These are phyloP conservation scores for Mesitornis unicolor DNA, from an alignment of 2,113 vertebrate genomes.

Conservation along the genomic window DNA sequence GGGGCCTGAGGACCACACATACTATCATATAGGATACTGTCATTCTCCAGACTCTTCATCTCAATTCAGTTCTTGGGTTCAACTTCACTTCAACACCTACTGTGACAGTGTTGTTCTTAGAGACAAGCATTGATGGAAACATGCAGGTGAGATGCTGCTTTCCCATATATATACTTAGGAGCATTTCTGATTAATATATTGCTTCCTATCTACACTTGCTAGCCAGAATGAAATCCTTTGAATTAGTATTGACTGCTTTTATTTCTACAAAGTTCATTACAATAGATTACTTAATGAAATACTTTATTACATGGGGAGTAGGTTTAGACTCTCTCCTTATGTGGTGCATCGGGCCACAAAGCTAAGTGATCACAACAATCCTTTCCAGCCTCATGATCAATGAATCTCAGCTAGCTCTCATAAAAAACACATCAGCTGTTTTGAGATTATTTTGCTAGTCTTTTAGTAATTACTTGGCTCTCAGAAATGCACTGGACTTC, in stretches of 20 bases:
- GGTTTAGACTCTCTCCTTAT: not conserved
- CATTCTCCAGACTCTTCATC: not conserved
- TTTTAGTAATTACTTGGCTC: not conserved
- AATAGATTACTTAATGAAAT: not conserved
- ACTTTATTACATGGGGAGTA: not conserved
- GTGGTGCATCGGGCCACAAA: not conserved
- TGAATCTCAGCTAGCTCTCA: not conserved
- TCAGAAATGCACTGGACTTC: not conserved
- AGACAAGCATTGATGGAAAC: not conserved
- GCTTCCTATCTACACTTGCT: not conserved
- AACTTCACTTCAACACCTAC: not conserved
- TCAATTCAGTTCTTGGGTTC: not conserved
- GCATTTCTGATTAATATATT: not conserved
- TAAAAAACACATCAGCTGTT: not conserved
- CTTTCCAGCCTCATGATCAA: not conserved
- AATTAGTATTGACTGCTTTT: not conserved
- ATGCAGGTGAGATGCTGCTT: not conserved
- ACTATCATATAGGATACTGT: not conserved
- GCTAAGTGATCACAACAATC: not conserved
- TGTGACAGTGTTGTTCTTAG: not conserved
- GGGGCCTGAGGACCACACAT: not conserved
- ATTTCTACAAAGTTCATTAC: not conserved
- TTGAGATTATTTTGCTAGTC: not conserved
- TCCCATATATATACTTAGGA: not conserved
- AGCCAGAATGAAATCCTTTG: not conserved